phyloP scores from a whole-genome alignment of 2,797 vertebrate species.

The Molossus alvarezi region DNA sequence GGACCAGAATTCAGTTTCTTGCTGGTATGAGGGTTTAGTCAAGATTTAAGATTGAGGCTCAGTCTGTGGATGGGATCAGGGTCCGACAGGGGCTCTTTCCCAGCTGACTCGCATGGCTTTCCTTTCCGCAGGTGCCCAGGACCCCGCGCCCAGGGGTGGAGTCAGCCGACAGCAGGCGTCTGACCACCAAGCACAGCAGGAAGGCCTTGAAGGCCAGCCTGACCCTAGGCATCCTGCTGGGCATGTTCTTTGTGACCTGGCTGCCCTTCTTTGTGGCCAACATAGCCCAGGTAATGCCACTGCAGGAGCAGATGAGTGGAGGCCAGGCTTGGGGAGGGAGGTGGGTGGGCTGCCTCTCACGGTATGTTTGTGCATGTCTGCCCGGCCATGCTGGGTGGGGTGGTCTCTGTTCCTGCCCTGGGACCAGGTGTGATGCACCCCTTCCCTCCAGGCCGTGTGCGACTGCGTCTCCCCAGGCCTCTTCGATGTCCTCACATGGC shows the following conservation, averaged over 20 bases:
- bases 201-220: constrained; percentile 98
- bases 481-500: constrained; percentile 98
- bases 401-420: too few relatives aligned
- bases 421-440: neutral
- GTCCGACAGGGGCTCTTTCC: neutral
- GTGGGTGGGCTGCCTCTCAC: neutral
- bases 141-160: constrained; percentile 82
- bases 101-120: neutral
- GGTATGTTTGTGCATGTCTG: neutral
- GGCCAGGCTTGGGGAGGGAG: neutral
- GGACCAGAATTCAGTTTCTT: neutral
- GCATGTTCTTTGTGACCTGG: constrained; percentile 98
- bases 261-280: constrained; percentile 98
- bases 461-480: constrained; percentile 93
- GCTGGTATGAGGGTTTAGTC: neutral
- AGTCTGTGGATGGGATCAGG: neutral
- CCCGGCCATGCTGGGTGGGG: neutral
- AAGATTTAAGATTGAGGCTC: neutral
- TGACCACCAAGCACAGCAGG: constrained; percentile 95
- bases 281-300: constrained; percentile 94
- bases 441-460: constrained; percentile 93
- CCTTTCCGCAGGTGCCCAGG: constrained; percentile 77
- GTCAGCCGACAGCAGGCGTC: constrained; percentile 92
- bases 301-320: neutral
- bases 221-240: constrained; percentile 96